Conservation (phyloP, 2,797 vertebrate genomes). For the Danio albolineatus region DNA sequence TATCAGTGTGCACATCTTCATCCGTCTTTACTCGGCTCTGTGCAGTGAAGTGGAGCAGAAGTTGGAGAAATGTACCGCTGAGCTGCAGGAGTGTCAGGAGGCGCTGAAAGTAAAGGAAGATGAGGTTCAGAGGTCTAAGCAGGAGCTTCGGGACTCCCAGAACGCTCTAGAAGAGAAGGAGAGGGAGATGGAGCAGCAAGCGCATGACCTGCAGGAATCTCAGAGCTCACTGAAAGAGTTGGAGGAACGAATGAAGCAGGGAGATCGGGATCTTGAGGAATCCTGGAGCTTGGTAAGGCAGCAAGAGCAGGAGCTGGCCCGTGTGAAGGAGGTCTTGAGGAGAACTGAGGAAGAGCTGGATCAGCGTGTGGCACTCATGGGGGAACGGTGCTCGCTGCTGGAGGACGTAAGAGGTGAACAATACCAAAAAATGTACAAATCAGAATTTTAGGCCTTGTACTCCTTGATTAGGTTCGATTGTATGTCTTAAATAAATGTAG, state of each 20-base stretch:
- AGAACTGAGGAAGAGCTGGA: conserved; percentile 80
- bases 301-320: conserved; percentile 82
- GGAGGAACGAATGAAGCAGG: conserved; percentile 77
- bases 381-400: conserved; percentile 79
- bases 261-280: conserved; percentile 72
- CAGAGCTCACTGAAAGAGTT: conserved; percentile 69
- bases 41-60: conserved; percentile 78
- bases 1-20: not conserved
- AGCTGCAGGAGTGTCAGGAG: conserved; percentile 64
- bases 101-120: conserved; percentile 72
- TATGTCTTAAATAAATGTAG: no score
- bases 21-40: conserved; percentile 18
- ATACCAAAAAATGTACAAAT: no score
- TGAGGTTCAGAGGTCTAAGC: conserved; percentile 65
- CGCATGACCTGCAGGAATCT: conserved; percentile 73
- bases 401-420: conserved; percentile 87
- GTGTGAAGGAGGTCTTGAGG: conserved; percentile 80
- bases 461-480: no score
- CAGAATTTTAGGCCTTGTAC: no score
- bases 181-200: conserved; percentile 77
- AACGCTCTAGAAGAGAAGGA: conserved; percentile 72
- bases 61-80: conserved; percentile 65
- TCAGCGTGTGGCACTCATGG: conserved; percentile 81
- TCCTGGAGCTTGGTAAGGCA: conserved; percentile 77
- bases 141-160: conserved; percentile 75